Percentiles rank a stretch among this genome's conserved stretches.
These are phyloP conservation scores for Vidua macroura DNA, from an alignment of 2,113 vertebrate species.

Conservation along the genomic window DNA sequence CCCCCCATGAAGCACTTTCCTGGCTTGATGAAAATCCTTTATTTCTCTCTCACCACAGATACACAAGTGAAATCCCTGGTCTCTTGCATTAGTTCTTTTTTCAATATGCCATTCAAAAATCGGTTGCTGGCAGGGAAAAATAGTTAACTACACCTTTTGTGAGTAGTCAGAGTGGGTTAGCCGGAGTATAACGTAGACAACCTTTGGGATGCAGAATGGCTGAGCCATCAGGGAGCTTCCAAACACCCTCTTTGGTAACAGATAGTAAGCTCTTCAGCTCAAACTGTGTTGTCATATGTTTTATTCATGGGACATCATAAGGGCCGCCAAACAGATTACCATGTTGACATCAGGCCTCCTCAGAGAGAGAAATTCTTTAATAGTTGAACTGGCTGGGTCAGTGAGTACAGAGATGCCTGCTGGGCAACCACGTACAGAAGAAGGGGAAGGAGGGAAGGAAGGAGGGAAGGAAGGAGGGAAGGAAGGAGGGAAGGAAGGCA, in stretches of 20 bases:
- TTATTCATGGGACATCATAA: slow-evolving; percentile 85
- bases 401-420: slow-evolving; percentile 68
- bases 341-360: slow-evolving; percentile 86
- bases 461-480: too few relatives aligned
- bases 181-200: slow-evolving; percentile 51
- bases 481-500: neutral
- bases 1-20: neutral
- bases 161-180: slow-evolving; percentile 27
- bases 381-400: slow-evolving; percentile 80
- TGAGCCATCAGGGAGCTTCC: slow-evolving; percentile 65
- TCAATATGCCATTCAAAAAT: slow-evolving; percentile 69
- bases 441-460: neutral
- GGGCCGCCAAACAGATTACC: slow-evolving; percentile 87
- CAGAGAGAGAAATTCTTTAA: slow-evolving; percentile 88
- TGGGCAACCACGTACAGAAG: slow-evolving; percentile 48
- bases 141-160: slow-evolving; percentile 66
- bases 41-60: neutral
- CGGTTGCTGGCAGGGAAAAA: slow-evolving; percentile 69
- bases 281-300: slow-evolving; percentile 81
- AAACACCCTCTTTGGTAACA: slow-evolving; percentile 76
- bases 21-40: neutral
- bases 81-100: slow-evolving; percentile 61
- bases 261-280: slow-evolving; percentile 81
- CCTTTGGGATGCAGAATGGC: slow-evolving; percentile 74
- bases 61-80: neutral